Evolutionary conservation across 1,140 invertebrate species (phyloP), one percentile per base, ranked within the genome.

Genomic region (Eumaeus atala): DNA sequence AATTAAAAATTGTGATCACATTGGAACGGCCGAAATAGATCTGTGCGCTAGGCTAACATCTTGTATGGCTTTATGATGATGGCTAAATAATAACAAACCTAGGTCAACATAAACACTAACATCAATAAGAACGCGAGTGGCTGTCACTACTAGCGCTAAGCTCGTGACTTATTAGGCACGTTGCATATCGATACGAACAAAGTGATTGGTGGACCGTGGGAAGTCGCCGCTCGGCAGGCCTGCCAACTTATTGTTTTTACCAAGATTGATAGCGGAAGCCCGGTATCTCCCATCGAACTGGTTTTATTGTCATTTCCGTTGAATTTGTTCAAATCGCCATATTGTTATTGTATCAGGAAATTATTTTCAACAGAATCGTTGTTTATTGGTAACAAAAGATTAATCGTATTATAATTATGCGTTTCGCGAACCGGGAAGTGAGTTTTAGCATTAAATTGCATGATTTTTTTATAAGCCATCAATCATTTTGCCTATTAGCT

Each of bases 241-340:
- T 51, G 62, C 58, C 62, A 64, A 51, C 55, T 65, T 61, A 77
- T 80, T 78, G 70, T 82, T 74, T 71, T 69, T 65, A 61, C 21
- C 58, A 66, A 73, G 74, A 80, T 84, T 76, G 66, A 84, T 78
- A 70, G 78, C 75, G 78, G 78, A 81, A 77, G 66, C 61, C 48
- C 54, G 56, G 64, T 74, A 69, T 67, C 65, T 67, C 60, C 62
- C 61, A 61, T 72, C 64, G 52, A 69, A 69, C 61, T 70, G 52
- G 51, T 74, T 78, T 75, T 75, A 77, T 74, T 64, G 69, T 72
- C 73, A 84, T 76, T 72, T 83, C 77, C 79, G 71, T 53, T 60
- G 51, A 64, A 67, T 73, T 71, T 67, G 69, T 72, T 74, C 47
- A 58, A 48, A 62, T 61, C 55, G 37, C 48, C 38, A 36, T 47